phyloP scores from a whole-genome alignment of 2,888 invertebrate genomes.

The Macroteleia sp. region DNA sequence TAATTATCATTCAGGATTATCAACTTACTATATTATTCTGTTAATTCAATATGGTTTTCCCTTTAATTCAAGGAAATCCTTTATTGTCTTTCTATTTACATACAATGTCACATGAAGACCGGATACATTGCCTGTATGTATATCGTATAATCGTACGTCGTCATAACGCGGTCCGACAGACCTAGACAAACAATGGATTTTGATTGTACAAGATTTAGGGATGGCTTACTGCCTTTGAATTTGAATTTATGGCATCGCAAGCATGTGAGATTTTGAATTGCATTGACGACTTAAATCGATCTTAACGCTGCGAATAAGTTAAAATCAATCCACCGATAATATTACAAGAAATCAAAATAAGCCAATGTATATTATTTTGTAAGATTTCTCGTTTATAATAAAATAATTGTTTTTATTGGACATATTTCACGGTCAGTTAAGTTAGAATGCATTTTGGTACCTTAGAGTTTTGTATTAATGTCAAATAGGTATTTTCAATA shows the following conservation, averaged over 20 bases:
- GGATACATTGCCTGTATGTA: slow-evolving; percentile 51
- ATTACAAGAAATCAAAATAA: slow-evolving; percentile 19
- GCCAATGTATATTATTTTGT: too few species aligned
- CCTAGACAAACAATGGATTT: slow-evolving; percentile 79
- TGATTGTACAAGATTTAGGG: slow-evolving; percentile 81
- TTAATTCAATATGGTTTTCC: slow-evolving; percentile 12
- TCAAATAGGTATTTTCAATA: slow-evolving; percentile 83
- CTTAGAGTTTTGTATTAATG: slow-evolving; percentile 61
- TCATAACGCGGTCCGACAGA: slow-evolving; percentile 76
- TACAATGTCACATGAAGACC: slow-evolving; percentile 46
- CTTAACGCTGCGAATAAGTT: slow-evolving; percentile 31
- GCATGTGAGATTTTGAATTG: slow-evolving; percentile 50
- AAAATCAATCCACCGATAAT: slow-evolving; percentile 27
- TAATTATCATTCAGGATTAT: too few species aligned
- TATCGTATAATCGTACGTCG: slow-evolving; percentile 69
- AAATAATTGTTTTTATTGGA: slow-evolving; percentile 16
- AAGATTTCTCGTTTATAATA: too few species aligned
- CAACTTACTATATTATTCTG: too few species aligned
- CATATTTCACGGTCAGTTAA: too few species aligned
- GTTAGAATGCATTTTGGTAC: neutral
- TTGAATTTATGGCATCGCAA: slow-evolving; percentile 68
- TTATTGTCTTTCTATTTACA: slow-evolving; percentile 57
- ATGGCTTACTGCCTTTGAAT: slow-evolving; percentile 78
- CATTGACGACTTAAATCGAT: slow-evolving; percentile 55
- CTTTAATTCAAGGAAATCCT: slow-evolving; percentile 46